A percentile compares a stretch with the other conserved stretches of the same genome.
phyloP scores from a whole-genome alignment of 2,113 vertebrate genomes.

The Vidua macroura region DNA sequence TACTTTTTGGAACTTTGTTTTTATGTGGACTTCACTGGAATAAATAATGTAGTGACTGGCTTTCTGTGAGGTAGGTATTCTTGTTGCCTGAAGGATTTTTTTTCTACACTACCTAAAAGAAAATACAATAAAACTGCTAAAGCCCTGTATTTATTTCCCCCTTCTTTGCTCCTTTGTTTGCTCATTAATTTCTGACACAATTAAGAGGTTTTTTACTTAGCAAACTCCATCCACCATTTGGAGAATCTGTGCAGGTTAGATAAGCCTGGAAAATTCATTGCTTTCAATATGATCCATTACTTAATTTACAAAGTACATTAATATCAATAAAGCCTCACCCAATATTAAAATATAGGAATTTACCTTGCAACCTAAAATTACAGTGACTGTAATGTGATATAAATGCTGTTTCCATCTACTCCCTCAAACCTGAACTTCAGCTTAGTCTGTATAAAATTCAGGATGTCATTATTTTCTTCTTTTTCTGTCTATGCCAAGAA shows the following conservation, averaged over 20 bases:
- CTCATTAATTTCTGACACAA: not conserved
- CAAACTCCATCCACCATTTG: not conserved
- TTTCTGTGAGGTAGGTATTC: not conserved
- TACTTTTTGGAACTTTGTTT: not conserved
- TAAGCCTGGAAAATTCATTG: not conserved
- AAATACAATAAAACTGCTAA: not conserved
- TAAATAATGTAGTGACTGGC: not conserved
- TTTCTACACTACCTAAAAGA: not conserved
- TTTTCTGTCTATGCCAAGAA: not conserved
- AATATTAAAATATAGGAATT: not conserved
- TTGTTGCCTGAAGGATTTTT: not conserved
- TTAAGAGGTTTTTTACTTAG: not conserved
- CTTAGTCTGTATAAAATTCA: not conserved
- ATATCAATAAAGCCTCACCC: not conserved
- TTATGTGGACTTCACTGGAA: not conserved
- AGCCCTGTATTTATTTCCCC: not conserved
- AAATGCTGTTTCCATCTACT: not conserved
- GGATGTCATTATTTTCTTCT: not conserved
- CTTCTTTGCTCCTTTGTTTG: not conserved
- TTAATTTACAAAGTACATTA: not conserved
- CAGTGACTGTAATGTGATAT: not conserved
- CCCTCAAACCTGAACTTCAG: not conserved
- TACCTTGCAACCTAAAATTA: not conserved
- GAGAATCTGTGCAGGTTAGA: not conserved
- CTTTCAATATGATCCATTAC: not conserved